A percentile compares a stretch with the other conserved stretches of the same genome.
Evolutionary conservation across 2,113 vertebrate genomes (phyloP).

Genomic region (Rhagologus leucostigma): DNA sequence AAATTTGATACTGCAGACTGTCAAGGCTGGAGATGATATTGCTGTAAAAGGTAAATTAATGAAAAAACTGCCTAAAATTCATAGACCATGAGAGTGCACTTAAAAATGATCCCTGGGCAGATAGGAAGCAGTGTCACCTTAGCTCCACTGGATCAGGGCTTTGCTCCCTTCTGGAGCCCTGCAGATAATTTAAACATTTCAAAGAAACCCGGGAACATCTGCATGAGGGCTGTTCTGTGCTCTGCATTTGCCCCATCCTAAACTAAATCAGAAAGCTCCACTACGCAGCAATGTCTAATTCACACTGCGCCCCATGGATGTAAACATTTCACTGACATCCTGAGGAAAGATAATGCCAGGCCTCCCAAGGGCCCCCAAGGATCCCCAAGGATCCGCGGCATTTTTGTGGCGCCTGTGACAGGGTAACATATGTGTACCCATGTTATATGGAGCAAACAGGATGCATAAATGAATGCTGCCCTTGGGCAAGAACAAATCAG

Average conservation of each 20-base stretch:
- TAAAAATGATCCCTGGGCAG: background rate
- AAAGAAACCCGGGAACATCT: background rate
- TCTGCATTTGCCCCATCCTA: background rate
- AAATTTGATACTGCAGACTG: background rate
- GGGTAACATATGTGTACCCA: background rate
- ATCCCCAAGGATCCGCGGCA: background rate
- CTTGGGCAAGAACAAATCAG: conserved; percentile 27
- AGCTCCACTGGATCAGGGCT: background rate
- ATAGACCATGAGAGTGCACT: background rate
- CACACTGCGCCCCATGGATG: background rate
- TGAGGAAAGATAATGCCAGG: background rate
- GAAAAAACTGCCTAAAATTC: background rate
- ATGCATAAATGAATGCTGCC: conserved; percentile 12
- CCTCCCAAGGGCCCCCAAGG: background rate
- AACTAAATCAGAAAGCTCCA: background rate
- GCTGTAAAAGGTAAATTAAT: background rate
- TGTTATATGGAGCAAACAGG: background rate
- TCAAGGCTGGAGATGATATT: background rate
- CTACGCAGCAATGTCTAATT: background rate
- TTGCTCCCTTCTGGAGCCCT: background rate
- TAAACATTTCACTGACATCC: background rate
- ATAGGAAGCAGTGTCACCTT: background rate
- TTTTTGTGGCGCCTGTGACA: background rate
- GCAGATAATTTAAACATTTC: background rate
- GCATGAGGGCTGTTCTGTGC: background rate